phyloP scores from a whole-genome alignment of 2,888 invertebrate genomes.

The Sipha maydis region DNA sequence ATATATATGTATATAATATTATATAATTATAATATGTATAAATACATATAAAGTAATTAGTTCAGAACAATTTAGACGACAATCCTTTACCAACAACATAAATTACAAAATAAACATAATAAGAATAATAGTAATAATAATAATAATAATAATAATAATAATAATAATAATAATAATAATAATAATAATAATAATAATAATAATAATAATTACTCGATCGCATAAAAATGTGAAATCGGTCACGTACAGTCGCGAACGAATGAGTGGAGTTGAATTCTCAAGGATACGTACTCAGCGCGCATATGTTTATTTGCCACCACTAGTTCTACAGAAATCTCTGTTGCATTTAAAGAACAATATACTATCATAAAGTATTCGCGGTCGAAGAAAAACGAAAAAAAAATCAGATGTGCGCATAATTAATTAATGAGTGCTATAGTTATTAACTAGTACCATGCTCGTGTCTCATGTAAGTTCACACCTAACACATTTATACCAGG shows the following conservation, averaged over 20 bases:
- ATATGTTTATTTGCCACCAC: not conserved
- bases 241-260: conserved; percentile 23
- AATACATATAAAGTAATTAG: conserved; percentile 19
- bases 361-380: too few species aligned
- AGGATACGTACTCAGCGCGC: not conserved
- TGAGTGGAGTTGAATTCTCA: conserved; percentile 39
- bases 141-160: not conserved
- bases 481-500: too few species aligned
- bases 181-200: not conserved
- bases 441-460: too few species aligned
- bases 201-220: conserved; percentile 5
- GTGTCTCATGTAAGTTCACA: too few species aligned
- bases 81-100: not conserved
- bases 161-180: not conserved
- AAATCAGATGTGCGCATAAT: too few species aligned
- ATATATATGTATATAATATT: not conserved
- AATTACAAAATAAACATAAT: not conserved
- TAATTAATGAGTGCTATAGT: too few species aligned
- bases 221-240: conserved; percentile 47
- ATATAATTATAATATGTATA: too few species aligned
- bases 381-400: too few species aligned
- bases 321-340: conserved; percentile 15
- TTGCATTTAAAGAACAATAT: not conserved
- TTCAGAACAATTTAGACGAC: not conserved
- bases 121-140: not conserved